Evolutionary conservation across 1,140 invertebrate genomes (phyloP), one percentile per base, ranked within the genome.

Genomic region (Lucilia cuprina): DNA sequence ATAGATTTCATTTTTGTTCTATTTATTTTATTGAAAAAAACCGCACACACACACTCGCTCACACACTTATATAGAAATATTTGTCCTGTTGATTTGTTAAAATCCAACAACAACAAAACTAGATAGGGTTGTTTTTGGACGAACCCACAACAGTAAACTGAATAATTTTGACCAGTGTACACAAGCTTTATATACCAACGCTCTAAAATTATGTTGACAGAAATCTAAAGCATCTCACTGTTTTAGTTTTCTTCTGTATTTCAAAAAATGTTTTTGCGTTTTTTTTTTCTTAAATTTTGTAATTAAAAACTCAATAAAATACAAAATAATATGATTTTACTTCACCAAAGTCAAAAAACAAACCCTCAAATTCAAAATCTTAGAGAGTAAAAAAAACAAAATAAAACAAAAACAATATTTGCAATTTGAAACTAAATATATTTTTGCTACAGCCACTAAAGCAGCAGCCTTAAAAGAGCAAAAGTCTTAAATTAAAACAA

Each of bases 131-230:
- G 55, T 19, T 83, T 83, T 83, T 70, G 70, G 87, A 88, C 87
- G 87, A 90, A 90, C 86, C 89, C 89, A 88, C 89, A 90, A 90
- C 86, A 87, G 87, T 80, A 50, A 80, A 90, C 89, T 90, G 89
- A 90, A 90, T 90, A 90, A 89, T 89, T 90, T 90, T 80, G 87
- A 88, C 86, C 87, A 88, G 86, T 85, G 86, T 84, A 83, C 83
- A 83, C 88, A 84, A 90, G 88, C 89, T 90, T 90, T 90, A 80
- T 90, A 90, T 90, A 90, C 88, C 83, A 82, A 25, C 47, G 75
- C 83, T 75, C 25, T n/a, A 80, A 80, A 50, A 50, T 49, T 47
- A n/a, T 25, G 65, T 49, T 82, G 78, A 84, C 60, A 78, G 83
- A 74, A 47, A 82, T 84, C 83, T 74, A 65, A 82, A 74, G 77